Percentiles rank a stretch among this genome's conserved stretches.
Conservation (phyloP, 2,888 invertebrate species). For the Rotaria socialis region DNA sequence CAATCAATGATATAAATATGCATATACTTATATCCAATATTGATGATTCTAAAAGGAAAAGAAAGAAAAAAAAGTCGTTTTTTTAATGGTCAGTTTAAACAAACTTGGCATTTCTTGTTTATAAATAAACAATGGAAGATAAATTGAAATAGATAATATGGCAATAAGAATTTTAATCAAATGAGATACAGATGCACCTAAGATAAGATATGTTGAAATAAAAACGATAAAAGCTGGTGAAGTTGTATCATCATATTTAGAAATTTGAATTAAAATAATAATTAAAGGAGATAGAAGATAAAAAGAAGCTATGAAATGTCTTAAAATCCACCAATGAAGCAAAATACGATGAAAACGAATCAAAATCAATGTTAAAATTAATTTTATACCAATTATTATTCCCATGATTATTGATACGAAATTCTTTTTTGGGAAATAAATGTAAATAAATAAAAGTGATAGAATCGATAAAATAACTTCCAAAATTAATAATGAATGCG, state of each 20-base stretch:
- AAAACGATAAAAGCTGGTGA: not conserved
- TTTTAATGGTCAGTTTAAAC: not conserved
- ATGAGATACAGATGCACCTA: slow-evolving; percentile 29
- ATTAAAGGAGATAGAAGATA: not conserved
- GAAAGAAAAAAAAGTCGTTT: not conserved
- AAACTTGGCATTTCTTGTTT: not conserved
- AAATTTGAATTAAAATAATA: not conserved
- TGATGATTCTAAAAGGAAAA: not conserved
- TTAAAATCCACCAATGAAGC: not conserved
- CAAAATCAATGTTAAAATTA: not conserved
- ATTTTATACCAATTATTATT: not conserved
- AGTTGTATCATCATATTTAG: not conserved
- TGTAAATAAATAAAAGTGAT: not conserved
- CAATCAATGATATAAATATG: not conserved
- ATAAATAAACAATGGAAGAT: not conserved
- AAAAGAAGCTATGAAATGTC: not conserved
- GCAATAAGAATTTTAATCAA: slow-evolving; percentile 19
- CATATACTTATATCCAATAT: not conserved
- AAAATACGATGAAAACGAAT: not conserved
- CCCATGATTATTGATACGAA: not conserved
- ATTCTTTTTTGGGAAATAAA: not conserved
- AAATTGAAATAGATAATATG: not conserved
- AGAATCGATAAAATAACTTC: not conserved
- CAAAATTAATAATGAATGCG: not conserved
- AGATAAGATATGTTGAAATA: slow-evolving; percentile 1